Conservation (phyloP, 1,140 invertebrate species). For the Hypsibius dujardini region DNA sequence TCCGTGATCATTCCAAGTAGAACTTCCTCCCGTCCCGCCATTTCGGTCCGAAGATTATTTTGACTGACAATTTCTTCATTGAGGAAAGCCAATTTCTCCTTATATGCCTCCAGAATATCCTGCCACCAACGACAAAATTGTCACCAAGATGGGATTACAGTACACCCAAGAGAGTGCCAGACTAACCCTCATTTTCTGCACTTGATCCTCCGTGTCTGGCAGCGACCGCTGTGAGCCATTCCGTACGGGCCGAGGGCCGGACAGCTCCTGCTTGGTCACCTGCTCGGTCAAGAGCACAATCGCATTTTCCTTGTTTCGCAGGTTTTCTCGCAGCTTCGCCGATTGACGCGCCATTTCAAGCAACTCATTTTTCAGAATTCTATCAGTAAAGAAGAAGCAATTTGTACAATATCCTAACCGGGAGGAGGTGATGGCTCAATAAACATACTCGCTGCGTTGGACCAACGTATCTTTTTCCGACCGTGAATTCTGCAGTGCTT, state of each 20-base stretch:
- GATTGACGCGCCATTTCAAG: neutral
- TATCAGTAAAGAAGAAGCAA: neutral
- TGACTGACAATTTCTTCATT: conserved; percentile 10
- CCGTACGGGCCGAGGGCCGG: neutral
- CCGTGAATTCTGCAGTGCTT: neutral
- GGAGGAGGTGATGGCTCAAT: neutral
- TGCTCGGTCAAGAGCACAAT: neutral
- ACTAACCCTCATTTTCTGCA: neutral
- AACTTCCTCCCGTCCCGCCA: neutral
- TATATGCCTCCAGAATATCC: neutral
- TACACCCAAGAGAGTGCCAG: neutral
- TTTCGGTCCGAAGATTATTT: neutral
- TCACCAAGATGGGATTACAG: neutral
- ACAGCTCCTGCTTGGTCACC: neutral
- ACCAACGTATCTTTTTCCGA: neutral
- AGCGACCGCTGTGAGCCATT: neutral
- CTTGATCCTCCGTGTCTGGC: neutral
- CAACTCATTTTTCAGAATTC: conserved; percentile 1
- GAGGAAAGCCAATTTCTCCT: neutral
- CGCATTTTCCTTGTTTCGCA: neutral
- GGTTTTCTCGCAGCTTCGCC: neutral
- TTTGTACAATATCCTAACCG: too few relatives aligned
- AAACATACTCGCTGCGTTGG: neutral
- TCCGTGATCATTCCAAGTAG: neutral
- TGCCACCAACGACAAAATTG: neutral